Evolutionary conservation across 1,140 invertebrate species (phyloP).

Genomic region (Meteorus sp.): DNA sequence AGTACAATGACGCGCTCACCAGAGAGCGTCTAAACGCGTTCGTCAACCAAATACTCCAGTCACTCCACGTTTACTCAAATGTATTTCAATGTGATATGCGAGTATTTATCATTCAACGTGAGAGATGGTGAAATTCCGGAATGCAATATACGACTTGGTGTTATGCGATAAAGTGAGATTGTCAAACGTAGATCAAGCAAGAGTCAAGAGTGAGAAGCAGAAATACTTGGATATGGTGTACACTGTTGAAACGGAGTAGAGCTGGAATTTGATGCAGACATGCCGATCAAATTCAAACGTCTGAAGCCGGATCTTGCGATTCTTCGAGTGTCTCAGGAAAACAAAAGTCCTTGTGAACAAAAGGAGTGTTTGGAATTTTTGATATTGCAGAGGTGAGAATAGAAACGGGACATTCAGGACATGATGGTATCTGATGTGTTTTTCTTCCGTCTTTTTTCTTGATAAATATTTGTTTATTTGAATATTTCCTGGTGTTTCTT

Average conservation of each 20-base stretch:
- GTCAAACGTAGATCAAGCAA: not conserved
- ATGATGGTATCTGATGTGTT: too few species aligned
- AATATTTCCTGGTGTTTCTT: too few species aligned
- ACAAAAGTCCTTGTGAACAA: too few species aligned
- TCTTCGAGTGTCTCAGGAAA: not conserved
- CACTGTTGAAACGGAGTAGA: too few species aligned
- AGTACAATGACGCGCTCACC: not conserved
- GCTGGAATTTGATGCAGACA: not conserved
- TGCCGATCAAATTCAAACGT: not conserved
- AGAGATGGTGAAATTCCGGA: not conserved
- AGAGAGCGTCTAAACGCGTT: constrained; percentile 5
- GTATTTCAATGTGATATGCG: constrained; percentile 4
- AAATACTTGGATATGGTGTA: not conserved
- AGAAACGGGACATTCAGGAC: too few species aligned
- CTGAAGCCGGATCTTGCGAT: not conserved
- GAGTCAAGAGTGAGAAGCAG: not conserved
- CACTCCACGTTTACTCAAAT: constrained; percentile 1
- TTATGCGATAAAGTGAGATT: not conserved
- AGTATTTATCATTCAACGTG: constrained; percentile 7
- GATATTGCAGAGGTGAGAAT: too few species aligned
- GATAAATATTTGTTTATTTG: too few species aligned
- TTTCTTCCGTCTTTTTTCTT: too few species aligned
- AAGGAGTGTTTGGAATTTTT: not conserved
- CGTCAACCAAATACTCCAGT: not conserved
- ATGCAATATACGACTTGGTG: not conserved